These are phyloP conservation scores for Limnephilus marmoratus DNA, from an alignment of 2,888 invertebrate species.

Conservation along the genomic window DNA sequence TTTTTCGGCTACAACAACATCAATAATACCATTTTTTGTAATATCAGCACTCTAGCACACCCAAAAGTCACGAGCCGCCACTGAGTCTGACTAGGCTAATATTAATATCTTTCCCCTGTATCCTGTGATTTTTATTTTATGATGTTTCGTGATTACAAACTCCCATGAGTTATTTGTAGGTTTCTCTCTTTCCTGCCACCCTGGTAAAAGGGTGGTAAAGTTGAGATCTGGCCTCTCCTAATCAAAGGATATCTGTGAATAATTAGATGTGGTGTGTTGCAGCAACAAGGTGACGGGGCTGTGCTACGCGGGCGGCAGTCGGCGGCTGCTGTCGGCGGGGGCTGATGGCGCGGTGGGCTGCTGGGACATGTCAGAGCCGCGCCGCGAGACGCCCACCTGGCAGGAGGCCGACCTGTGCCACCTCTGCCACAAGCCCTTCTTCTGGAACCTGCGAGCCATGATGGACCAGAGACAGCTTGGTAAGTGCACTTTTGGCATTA, in stretches of 20 bases:
- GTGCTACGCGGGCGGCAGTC: slow-evolving; percentile 88
- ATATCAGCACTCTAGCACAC: no score
- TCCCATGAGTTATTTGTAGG: background rate
- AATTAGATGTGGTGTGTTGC: slow-evolving; percentile 65
- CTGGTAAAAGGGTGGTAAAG: background rate
- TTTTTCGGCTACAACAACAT: no score
- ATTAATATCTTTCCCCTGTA: no score
- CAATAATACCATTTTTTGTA: no score
- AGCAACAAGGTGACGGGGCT: slow-evolving; percentile 95
- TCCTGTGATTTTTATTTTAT: no score
- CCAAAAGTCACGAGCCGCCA: no score
- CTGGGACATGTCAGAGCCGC: slow-evolving; percentile 94
- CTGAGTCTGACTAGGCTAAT: no score
- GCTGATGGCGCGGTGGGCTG: slow-evolving; percentile 95
- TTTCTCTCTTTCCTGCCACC: background rate
- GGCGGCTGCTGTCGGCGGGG: slow-evolving; percentile 91
- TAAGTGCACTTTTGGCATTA: slow-evolving; percentile 65
- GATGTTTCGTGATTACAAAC: background rate
- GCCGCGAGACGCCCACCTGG: slow-evolving; percentile 97
- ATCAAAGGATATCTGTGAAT: background rate
- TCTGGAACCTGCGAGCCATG: slow-evolving; percentile 99
- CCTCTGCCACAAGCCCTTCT: slow-evolving; percentile 96
- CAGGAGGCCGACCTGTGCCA: slow-evolving; percentile 96
- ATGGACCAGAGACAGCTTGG: slow-evolving; percentile 96
- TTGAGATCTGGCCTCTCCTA: background rate